Evolutionary conservation across 2,113 vertebrate species (phyloP).

Genomic region (Lucifuga dentata): DNA sequence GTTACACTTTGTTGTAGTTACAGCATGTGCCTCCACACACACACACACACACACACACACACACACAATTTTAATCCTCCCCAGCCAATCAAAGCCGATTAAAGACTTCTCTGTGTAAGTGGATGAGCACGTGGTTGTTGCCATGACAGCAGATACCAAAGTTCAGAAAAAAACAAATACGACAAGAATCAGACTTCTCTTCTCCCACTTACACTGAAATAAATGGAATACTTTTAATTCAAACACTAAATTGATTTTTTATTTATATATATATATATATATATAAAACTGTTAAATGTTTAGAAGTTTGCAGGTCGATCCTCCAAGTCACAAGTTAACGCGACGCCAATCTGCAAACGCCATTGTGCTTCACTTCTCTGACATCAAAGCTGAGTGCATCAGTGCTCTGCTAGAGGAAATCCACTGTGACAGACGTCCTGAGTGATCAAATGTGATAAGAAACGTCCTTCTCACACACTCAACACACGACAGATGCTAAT

Average conservation of each 20-base stretch:
- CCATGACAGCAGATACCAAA: slow-evolving; percentile 59
- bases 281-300: not conserved
- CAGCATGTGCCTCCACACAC: slow-evolving; percentile 16
- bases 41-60: no score
- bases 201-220: not conserved
- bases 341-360: not conserved
- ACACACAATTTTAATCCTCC: slow-evolving; percentile 57
- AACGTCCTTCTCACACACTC: slow-evolving; percentile 5
- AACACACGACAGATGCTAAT: slow-evolving; percentile 34
- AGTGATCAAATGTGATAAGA: slow-evolving; percentile 48
- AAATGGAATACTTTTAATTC: not conserved
- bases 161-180: slow-evolving; percentile 43
- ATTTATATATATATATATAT: no score
- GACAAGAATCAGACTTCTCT: not conserved
- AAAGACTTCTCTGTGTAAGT: slow-evolving; percentile 66
- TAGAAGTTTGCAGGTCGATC: not conserved
- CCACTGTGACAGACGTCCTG: slow-evolving; percentile 21
- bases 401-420: slow-evolving; percentile 14
- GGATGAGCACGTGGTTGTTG: slow-evolving; percentile 54
- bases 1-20: slow-evolving; percentile 39
- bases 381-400: slow-evolving; percentile 33
- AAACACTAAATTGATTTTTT: not conserved
- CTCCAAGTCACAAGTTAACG: not conserved
- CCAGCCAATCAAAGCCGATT: slow-evolving; percentile 70
- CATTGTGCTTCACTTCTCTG: not conserved